Conservation (phyloP, 2,888 invertebrate species). For the Acrobasis repandana region DNA sequence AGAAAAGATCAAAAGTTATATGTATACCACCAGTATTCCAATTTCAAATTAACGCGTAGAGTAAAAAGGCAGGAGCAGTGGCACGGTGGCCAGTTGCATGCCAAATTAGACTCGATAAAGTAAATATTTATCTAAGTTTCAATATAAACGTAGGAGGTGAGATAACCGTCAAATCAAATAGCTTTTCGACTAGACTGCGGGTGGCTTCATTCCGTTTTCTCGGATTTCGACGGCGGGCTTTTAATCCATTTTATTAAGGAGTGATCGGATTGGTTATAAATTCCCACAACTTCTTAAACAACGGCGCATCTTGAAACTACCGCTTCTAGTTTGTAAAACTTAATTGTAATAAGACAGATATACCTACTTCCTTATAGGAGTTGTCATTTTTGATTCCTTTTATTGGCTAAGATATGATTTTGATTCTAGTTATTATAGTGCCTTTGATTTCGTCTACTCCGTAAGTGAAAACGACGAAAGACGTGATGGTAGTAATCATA, state of each 20-base stretch:
- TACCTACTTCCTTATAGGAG: too few relatives aligned
- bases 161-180: constrained; percentile 79
- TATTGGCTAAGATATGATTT: too few relatives aligned
- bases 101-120: constrained; percentile 80
- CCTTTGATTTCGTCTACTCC: too few relatives aligned
- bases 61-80: constrained; percentile 51
- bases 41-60: constrained; percentile 28
- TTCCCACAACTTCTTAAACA: background rate
- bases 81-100: constrained; percentile 66
- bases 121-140: constrained; percentile 81
- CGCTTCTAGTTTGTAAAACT: constrained; percentile 1
- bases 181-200: constrained; percentile 74
- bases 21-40: constrained; percentile 27
- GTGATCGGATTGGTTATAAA: constrained; percentile 20
- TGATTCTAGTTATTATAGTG: too few relatives aligned
- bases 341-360: background rate
- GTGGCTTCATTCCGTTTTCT: constrained; percentile 59
- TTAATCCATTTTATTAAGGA: constrained; percentile 32
- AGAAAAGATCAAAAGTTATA: background rate
- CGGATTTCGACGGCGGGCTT: constrained; percentile 51
- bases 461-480: too few relatives aligned
- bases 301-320: background rate
- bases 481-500: too few relatives aligned
- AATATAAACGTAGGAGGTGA: constrained; percentile 81
- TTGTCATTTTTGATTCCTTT: too few relatives aligned